A percentile compares a stretch with the other conserved stretches of the same genome.
Conservation (phyloP, 2,888 invertebrate species). For the Atrina japonica region DNA sequence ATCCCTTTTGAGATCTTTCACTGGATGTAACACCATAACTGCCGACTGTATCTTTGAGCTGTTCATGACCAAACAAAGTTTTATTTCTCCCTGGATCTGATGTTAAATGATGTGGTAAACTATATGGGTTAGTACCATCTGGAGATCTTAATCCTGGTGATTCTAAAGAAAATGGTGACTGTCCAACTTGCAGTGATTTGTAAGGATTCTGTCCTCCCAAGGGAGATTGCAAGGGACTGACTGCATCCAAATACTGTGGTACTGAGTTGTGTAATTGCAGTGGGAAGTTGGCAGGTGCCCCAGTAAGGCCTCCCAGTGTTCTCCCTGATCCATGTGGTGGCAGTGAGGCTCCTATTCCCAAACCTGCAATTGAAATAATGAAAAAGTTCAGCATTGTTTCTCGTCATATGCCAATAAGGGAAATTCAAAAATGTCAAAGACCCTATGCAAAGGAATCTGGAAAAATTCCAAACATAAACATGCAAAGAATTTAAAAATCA, state of each 20-base stretch:
- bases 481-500: too few species aligned
- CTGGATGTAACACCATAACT: too few species aligned
- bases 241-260: constrained; percentile 59
- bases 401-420: too few species aligned
- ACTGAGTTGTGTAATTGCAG: constrained; percentile 51
- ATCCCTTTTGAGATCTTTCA: constrained; percentile 37
- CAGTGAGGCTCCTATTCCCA: constrained; percentile 58
- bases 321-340: constrained; percentile 50
- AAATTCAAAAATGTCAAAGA: too few species aligned
- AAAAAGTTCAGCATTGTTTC: too few species aligned
- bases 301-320: constrained; percentile 59
- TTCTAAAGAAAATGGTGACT: constrained; percentile 63
- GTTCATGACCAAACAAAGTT: constrained; percentile 35
- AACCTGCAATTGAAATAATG: constrained; percentile 47
- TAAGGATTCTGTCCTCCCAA: constrained; percentile 61
- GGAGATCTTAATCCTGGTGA: constrained; percentile 34
- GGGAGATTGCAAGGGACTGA: constrained; percentile 53
- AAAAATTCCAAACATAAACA: too few species aligned
- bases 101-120: not conserved
- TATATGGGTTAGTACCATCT: not conserved
- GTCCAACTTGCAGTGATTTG: constrained; percentile 62
- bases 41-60: not conserved
- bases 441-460: too few species aligned
- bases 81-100: constrained; percentile 15
- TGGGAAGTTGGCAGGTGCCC: constrained; percentile 59